Evolutionary conservation across 2,888 invertebrate species (phyloP), one percentile per base, ranked within the genome.

Genomic region (Steinernema hermaphroditum): DNA sequence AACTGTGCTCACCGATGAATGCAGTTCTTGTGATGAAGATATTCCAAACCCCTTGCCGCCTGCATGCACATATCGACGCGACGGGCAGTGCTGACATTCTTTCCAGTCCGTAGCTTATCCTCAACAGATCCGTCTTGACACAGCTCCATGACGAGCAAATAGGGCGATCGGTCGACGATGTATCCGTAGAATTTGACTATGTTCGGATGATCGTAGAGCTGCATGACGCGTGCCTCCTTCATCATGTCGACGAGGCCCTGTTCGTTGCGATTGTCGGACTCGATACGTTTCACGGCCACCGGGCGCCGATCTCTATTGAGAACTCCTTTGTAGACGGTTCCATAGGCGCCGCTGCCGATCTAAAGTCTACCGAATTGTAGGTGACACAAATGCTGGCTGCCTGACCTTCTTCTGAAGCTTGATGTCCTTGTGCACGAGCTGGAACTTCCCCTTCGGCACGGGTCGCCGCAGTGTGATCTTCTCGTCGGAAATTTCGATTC

Each of bases 181-280:
- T 77, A 83, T 4, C 82, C 83, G 69, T 80, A 81, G 69, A 83
- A 83, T 34, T 78, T 81, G 71, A 83, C 83, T 70, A 83, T 82
- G 71, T 83, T 83, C 54, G 76, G 76, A 74, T 83, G 81, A 68
- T 82, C 80, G 75, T 79, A 83, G n/a, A 81, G 69, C 71, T 83
- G 83, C 83, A 83, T 83, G 19, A 83, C 83, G 27, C 83, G 73
- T 16, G 83, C 83, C 72, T 83, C 83, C 50, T 81, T 82, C 81
- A 82, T 82, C 83, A 83, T 82, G 32, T 83, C 83, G n/a, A 77
- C 72, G 57, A 83, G 69, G 14, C 72, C 76, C 24, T 75, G 73
- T 37, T 75, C 77, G 27, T 41, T 72, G 22, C 74, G 77, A 6
- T 72, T 72, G 29, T 72, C 75, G 24, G 75, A 73, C 27, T 72